A percentile compares a stretch with the other conserved stretches of the same genome.
phyloP scores from a whole-genome alignment of 2,113 vertebrate genomes.

The Willisornis vidua region DNA sequence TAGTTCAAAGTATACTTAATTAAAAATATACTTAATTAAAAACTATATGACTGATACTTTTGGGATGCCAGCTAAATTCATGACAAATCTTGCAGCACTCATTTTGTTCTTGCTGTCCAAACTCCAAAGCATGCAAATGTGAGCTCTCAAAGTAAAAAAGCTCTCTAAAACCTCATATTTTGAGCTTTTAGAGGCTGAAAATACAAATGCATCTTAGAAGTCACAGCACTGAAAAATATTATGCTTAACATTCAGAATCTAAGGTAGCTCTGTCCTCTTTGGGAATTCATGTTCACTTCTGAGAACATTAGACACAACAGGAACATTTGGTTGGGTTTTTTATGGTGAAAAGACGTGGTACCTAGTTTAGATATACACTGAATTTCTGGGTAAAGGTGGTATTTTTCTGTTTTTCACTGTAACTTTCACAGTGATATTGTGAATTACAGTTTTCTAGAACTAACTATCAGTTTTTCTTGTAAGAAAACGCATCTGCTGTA shows the following conservation, averaged over 20 bases:
- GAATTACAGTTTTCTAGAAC: neutral
- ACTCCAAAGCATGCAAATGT: neutral
- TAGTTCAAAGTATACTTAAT: neutral
- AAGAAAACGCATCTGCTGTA: rapidly evolving
- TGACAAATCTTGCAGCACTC: neutral
- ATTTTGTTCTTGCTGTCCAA: neutral
- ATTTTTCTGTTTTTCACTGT: neutral
- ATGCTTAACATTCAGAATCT: neutral
- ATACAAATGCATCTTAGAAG: neutral
- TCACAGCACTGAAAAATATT: neutral
- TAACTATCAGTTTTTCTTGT: neutral
- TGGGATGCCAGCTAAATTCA: neutral
- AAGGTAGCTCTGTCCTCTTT: neutral
- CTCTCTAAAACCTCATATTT: rapidly evolving
- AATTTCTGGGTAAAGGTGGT: neutral
- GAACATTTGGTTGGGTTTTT: neutral
- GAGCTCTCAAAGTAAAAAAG: neutral
- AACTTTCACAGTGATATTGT: neutral
- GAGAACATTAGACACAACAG: neutral
- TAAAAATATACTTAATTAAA: neutral
- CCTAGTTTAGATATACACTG: neutral
- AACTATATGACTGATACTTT: neutral
- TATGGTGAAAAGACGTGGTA: rapidly evolving
- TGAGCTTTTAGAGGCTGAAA: neutral
- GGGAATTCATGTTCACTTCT: neutral